These are phyloP conservation scores for Leptopilina myrica DNA, from an alignment of 2,888 invertebrate species.

Conservation along the genomic window DNA sequence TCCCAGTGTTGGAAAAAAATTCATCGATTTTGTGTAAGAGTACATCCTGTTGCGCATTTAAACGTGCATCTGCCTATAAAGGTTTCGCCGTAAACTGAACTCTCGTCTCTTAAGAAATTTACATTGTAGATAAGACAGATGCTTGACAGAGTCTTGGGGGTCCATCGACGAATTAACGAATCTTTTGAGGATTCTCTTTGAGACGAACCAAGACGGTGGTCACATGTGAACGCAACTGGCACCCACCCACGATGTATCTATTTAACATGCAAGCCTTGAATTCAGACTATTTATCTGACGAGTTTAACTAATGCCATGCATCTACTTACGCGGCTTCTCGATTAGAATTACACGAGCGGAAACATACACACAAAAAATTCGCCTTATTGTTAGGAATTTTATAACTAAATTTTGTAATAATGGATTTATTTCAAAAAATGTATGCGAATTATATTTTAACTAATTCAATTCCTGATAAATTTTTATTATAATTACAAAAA, in stretches of 20 bases:
- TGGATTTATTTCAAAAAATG: no score
- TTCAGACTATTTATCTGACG: constrained; percentile 70
- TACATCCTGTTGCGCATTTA: no score
- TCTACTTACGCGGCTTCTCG: constrained; percentile 64
- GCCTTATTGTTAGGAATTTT: no score
- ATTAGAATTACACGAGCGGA: constrained; percentile 71
- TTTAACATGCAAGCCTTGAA: constrained; percentile 71
- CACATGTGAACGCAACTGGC: constrained; percentile 61
- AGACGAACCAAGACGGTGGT: constrained; percentile 50
- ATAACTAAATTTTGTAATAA: no score
- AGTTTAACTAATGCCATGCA: constrained; percentile 70
- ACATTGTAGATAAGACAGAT: constrained; percentile 28
- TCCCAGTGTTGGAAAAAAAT: neutral
- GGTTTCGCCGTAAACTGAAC: constrained; percentile 12
- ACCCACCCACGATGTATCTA: constrained; percentile 73
- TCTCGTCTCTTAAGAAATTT: constrained; percentile 16
- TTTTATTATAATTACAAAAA: no score
- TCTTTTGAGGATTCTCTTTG: constrained; percentile 55
- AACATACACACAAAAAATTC: constrained; percentile 54
- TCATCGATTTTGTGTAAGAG: no score
- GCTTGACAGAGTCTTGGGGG: constrained; percentile 46
- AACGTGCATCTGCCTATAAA: no score
- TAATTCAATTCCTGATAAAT: no score
- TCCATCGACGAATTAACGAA: constrained; percentile 66
- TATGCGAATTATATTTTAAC: no score